phyloP scores from a whole-genome alignment of 2,113 vertebrate genomes.

The Solea solea region DNA sequence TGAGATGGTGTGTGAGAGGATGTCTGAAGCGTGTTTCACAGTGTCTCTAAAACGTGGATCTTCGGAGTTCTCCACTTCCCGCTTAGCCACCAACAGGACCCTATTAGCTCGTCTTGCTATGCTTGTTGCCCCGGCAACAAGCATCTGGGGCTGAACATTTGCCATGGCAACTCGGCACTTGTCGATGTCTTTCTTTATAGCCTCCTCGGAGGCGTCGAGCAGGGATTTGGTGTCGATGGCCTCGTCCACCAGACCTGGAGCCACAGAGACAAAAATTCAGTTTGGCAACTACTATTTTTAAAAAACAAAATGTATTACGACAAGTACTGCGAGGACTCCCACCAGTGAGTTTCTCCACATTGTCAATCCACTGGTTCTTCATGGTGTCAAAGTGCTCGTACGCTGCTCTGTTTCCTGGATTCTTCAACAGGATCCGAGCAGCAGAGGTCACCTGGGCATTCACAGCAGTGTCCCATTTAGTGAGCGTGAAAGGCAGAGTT shows the following conservation, averaged over 20 bases:
- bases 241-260: constrained; percentile 93
- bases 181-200: constrained; percentile 99
- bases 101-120: constrained; percentile 96
- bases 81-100: constrained; percentile 94
- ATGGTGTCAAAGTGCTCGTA: constrained; percentile 99
- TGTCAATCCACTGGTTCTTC: constrained; percentile 99
- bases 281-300: not conserved
- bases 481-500: not conserved
- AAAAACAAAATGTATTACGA: not conserved
- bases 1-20: constrained; percentile 94
- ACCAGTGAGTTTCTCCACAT: constrained; percentile 98
- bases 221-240: constrained; percentile 98
- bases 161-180: constrained; percentile 99
- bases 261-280: constrained; percentile 18
- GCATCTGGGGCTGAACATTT: constrained; percentile 97
- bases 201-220: constrained; percentile 96
- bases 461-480: constrained; percentile 1
- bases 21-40: constrained; percentile 94
- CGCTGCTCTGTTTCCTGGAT: constrained; percentile 96
- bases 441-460: constrained; percentile 89
- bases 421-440: constrained; percentile 93
- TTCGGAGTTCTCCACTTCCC: constrained; percentile 97
- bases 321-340: constrained; percentile 15
- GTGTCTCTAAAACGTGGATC: constrained; percentile 95
- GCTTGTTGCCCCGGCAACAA: constrained; percentile 97